Conservation (phyloP, 2,888 invertebrate species). For the Noctua fimbriata region DNA sequence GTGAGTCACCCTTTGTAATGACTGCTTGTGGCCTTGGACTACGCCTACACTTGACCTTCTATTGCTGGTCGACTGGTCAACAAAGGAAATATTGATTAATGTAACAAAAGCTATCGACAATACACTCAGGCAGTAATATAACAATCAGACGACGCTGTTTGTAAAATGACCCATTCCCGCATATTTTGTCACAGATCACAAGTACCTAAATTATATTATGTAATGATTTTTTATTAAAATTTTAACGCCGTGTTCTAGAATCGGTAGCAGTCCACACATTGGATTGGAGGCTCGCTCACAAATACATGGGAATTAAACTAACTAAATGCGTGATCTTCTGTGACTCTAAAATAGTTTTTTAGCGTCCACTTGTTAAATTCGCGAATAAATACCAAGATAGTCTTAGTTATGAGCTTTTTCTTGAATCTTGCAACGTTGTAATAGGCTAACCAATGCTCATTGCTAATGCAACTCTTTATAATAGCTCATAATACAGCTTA, state of each 20-base stretch:
- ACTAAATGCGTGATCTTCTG: not conserved
- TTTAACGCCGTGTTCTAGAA: not conserved
- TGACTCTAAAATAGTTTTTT: not conserved
- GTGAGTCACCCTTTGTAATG: constrained; percentile 49
- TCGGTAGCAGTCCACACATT: not conserved
- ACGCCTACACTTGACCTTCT: constrained; percentile 33
- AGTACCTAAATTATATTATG: not conserved
- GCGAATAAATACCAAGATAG: not conserved
- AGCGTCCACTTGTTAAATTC: not conserved
- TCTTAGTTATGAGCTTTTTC: not conserved
- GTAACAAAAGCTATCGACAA: constrained; percentile 1
- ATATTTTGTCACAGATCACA: not conserved
- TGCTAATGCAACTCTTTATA: not conserved
- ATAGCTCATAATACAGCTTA: not conserved
- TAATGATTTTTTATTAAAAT: not conserved
- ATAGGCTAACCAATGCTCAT: not conserved
- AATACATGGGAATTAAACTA: not conserved
- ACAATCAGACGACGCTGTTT: not conserved
- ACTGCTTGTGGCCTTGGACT: constrained; percentile 38
- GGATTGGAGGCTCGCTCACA: not conserved
- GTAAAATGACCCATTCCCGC: not conserved
- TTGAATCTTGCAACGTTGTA: not conserved
- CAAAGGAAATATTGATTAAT: constrained; percentile 29
- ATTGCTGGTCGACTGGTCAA: not conserved
- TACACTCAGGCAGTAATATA: not conserved